These are phyloP conservation scores for Aromia moschata DNA, from an alignment of 2,888 invertebrate species.

Conservation along the genomic window DNA sequence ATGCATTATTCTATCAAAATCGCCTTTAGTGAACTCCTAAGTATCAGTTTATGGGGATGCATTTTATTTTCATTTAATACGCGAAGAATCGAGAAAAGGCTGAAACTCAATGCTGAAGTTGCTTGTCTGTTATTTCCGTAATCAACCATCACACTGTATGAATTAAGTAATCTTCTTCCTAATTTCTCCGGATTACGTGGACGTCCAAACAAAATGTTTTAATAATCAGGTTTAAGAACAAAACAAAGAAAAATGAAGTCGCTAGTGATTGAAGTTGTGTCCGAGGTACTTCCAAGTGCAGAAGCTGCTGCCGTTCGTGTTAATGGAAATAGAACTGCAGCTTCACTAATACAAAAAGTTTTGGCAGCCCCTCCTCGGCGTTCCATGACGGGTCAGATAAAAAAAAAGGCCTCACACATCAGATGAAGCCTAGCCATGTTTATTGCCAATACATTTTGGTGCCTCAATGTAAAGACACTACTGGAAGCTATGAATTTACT, in stretches of 20 bases:
- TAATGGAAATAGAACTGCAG: neutral
- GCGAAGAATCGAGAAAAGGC: no score
- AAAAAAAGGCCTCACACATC: neutral
- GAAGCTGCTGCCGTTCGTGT: neutral
- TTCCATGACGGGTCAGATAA: neutral
- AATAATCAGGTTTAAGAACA: neutral
- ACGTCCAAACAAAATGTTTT: neutral
- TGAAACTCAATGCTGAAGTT: no score
- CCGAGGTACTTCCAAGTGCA: neutral
- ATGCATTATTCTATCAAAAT: no score
- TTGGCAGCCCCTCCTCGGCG: neutral
- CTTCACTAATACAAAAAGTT: neutral
- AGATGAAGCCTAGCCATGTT: neutral
- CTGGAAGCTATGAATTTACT: neutral
- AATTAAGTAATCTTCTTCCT: no score
- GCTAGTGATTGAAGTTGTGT: neutral
- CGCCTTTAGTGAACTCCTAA: no score
- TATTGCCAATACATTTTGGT: neutral
- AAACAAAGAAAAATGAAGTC: neutral
- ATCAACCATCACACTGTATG: no score
- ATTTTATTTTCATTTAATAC: no score
- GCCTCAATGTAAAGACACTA: neutral
- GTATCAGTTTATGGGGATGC: no score
- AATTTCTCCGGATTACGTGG: neutral
- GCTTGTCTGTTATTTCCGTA: no score